Conservation (phyloP, 2,797 vertebrate species). For the Characodon lateralis region DNA sequence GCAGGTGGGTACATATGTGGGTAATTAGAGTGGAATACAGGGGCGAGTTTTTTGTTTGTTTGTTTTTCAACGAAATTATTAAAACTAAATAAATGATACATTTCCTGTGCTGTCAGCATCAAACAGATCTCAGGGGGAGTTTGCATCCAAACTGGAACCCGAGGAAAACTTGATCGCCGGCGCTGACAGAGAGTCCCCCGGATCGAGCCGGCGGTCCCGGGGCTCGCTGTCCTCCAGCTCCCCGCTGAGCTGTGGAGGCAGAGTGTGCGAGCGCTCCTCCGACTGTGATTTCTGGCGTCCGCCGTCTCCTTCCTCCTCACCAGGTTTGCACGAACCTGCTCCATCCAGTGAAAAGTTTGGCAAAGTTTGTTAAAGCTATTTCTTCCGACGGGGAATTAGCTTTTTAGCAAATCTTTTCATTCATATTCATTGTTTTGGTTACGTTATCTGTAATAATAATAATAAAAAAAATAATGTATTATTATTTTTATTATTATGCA, state of each 20-base stretch:
- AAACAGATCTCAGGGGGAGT: slow-evolving; percentile 62
- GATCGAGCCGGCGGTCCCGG: slow-evolving; percentile 63
- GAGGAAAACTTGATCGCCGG: slow-evolving; percentile 38
- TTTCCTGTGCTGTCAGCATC: slow-evolving; percentile 68
- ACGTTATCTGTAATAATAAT: background rate
- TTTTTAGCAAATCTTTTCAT: background rate
- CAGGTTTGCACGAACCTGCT: slow-evolving; percentile 75
- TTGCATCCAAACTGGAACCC: slow-evolving; percentile 41
- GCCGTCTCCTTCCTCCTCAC: slow-evolving; percentile 95
- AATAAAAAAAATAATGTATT: background rate
- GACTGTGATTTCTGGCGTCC: slow-evolving; percentile 95
- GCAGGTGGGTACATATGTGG: slow-evolving; percentile 84
- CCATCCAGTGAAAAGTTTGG: background rate
- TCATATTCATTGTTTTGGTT: background rate
- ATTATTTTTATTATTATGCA: background rate
- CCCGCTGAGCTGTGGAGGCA: slow-evolving; percentile 86
- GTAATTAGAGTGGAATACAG: slow-evolving; percentile 29
- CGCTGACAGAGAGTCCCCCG: slow-evolving; percentile 77
- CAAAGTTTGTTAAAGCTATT: background rate
- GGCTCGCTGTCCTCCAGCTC: slow-evolving; percentile 82
- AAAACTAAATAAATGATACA: no score
- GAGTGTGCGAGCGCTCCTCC: slow-evolving; percentile 84
- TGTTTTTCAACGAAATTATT: background rate
- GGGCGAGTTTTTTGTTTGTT: background rate
- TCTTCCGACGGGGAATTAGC: background rate